phyloP scores from a whole-genome alignment of 2,797 vertebrate species.

The Sebastes flavidus region DNA sequence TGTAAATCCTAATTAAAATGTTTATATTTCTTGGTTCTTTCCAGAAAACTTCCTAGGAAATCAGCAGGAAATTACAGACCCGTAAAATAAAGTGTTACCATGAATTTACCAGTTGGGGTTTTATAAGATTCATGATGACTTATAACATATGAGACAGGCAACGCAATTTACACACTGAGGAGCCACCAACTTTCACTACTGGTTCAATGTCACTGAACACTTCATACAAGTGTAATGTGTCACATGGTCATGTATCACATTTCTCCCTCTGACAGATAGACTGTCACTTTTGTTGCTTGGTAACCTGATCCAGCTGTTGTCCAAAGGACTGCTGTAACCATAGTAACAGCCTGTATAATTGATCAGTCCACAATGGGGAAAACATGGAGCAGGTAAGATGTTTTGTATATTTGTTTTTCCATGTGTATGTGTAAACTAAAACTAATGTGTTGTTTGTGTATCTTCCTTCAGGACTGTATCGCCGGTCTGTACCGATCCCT shows the following conservation, averaged over 20 bases:
- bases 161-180: background rate
- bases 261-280: constrained; percentile 43
- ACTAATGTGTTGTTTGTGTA: background rate
- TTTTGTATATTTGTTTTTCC: constrained; percentile 22
- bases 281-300: constrained; percentile 63
- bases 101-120: background rate
- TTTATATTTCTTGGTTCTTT: background rate
- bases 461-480: constrained; percentile 49
- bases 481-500: constrained; percentile 49
- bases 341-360: constrained; percentile 74
- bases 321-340: constrained; percentile 58
- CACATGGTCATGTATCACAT: constrained; percentile 42
- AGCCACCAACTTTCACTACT: constrained; percentile 8
- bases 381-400: constrained; percentile 76
- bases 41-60: background rate
- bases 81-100: background rate
- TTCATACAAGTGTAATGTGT: constrained; percentile 23
- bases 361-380: constrained; percentile 41
- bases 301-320: constrained; percentile 69
- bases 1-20: background rate
- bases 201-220: background rate
- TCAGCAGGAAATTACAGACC: background rate
- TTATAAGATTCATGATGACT: background rate
- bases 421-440: background rate
- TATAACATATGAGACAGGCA: background rate